Conservation (phyloP, 2,888 invertebrate genomes). For the Drosophila yooni region DNA sequence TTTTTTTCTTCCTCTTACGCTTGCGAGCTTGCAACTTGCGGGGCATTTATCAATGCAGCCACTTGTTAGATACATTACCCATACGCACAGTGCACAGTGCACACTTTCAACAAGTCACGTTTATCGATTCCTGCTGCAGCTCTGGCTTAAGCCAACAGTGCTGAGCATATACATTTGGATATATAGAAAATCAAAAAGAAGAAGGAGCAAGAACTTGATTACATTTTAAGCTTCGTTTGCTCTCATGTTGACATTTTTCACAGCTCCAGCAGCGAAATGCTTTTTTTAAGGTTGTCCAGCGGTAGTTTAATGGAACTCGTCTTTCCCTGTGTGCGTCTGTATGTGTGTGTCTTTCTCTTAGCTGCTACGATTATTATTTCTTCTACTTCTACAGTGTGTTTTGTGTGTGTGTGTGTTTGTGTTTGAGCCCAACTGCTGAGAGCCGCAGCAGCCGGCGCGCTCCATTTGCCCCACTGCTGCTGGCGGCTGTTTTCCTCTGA, state of each 20-base stretch:
- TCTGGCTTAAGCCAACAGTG: conserved; percentile 41
- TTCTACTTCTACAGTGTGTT: conserved; percentile 39
- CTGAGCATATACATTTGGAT: conserved; percentile 41
- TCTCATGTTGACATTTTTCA: conserved; percentile 57
- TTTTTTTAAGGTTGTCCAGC: conserved; percentile 53
- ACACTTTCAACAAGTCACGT: conserved; percentile 56
- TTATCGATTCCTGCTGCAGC: conserved; percentile 54
- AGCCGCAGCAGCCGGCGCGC: conserved; percentile 61
- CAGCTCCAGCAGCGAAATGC: conserved; percentile 28
- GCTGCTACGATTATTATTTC: conserved; percentile 54
- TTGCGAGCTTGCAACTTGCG: conserved; percentile 20
- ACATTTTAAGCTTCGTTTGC: conserved; percentile 45
- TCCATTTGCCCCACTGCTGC: conserved; percentile 67
- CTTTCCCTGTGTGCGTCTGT: conserved; percentile 5
- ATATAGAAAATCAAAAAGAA: conserved; percentile 35
- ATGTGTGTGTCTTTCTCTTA: conserved; percentile 50
- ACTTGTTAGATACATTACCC: conserved; percentile 64
- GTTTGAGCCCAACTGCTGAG: conserved; percentile 62
- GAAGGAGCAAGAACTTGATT: conserved; percentile 46
- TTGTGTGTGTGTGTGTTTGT: conserved; percentile 29
- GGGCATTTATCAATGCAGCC: conserved; percentile 42
- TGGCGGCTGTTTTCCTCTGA: conserved; percentile 60
- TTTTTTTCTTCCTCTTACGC: neutral
- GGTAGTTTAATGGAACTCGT: conserved; percentile 16
- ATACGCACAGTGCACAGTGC: conserved; percentile 57